phyloP scores from a whole-genome alignment of 2,888 invertebrate genomes.

The Volucella zonaria region DNA sequence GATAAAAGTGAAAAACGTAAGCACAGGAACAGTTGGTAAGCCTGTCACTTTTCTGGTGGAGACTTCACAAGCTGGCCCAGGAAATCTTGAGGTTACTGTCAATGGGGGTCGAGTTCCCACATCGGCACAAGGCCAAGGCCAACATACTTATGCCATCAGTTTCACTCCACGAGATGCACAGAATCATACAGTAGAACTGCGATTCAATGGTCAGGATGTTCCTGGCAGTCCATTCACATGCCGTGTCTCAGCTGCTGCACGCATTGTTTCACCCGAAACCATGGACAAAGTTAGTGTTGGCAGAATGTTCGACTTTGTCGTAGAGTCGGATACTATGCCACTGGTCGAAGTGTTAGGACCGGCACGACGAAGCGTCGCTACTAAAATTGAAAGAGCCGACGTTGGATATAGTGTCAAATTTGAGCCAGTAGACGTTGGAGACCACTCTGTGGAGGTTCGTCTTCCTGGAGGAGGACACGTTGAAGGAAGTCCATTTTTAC shows the following conservation, averaged over 20 bases:
- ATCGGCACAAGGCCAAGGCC: slow-evolving; percentile 97
- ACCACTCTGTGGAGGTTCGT: slow-evolving; percentile 93
- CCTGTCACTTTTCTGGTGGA: slow-evolving; percentile 97
- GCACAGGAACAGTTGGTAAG: slow-evolving; percentile 93
- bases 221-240: slow-evolving; percentile 87
- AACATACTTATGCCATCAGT: slow-evolving; percentile 97
- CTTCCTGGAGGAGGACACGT: slow-evolving; percentile 89
- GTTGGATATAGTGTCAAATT: slow-evolving; percentile 86
- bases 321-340: slow-evolving; percentile 93
- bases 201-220: slow-evolving; percentile 98
- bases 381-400: slow-evolving; percentile 83
- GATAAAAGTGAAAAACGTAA: slow-evolving; percentile 96
- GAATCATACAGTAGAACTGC: slow-evolving; percentile 95
- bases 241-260: slow-evolving; percentile 89
- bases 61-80: slow-evolving; percentile 98
- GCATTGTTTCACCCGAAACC: slow-evolving; percentile 91
- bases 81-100: slow-evolving; percentile 98
- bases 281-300: slow-evolving; percentile 95
- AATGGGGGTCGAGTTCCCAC: slow-evolving; percentile 98
- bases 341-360: slow-evolving; percentile 92
- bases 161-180: slow-evolving; percentile 97
- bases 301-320: slow-evolving; percentile 91
- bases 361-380: slow-evolving; percentile 88
- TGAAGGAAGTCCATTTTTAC: slow-evolving; percentile 96
- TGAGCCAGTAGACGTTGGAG: slow-evolving; percentile 94